These are phyloP conservation scores for Prenolepis imparis DNA, from an alignment of 2,888 invertebrate genomes.

Conservation along the genomic window DNA sequence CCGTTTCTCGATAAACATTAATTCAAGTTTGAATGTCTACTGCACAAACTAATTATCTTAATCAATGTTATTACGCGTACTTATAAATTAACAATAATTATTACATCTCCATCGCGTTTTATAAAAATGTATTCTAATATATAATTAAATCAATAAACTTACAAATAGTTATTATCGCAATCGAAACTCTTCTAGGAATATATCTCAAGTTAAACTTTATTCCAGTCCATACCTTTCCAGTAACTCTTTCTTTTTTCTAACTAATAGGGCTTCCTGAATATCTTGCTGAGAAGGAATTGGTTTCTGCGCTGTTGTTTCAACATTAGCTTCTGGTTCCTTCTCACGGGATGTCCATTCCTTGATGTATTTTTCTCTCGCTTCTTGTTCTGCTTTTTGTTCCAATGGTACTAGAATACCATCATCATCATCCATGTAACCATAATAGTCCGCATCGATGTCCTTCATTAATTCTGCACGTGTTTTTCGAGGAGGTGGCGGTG, in stretches of 20 bases:
- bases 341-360: slow-evolving; percentile 91
- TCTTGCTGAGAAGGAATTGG: slow-evolving; percentile 98
- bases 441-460: slow-evolving; percentile 99
- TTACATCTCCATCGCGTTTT: slow-evolving; percentile 84
- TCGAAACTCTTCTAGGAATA: slow-evolving; percentile 56
- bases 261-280: slow-evolving; percentile 96
- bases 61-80: slow-evolving; percentile 84
- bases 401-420: slow-evolving; percentile 97
- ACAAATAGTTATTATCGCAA: slow-evolving; percentile 81
- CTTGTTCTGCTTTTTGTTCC: slow-evolving; percentile 93
- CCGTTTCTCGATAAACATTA: slow-evolving; percentile 79
- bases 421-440: slow-evolving; percentile 99
- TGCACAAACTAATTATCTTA: slow-evolving; percentile 85
- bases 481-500: slow-evolving; percentile 95
- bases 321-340: slow-evolving; percentile 87
- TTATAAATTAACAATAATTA: slow-evolving; percentile 80
- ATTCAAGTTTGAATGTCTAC: slow-evolving; percentile 85
- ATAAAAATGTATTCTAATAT: slow-evolving; percentile 85
- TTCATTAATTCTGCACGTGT: slow-evolving; percentile 99
- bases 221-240: slow-evolving; percentile 91
- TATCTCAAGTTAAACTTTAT: slow-evolving; percentile 37
- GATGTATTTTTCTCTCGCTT: slow-evolving; percentile 89
- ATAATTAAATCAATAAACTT: slow-evolving; percentile 81
- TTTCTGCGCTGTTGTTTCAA: slow-evolving; percentile 91
- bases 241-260: slow-evolving; percentile 96